These are phyloP conservation scores for Gasterosteus aculeatus DNA, from an alignment of 2,113 vertebrate species.

Conservation along the genomic window DNA sequence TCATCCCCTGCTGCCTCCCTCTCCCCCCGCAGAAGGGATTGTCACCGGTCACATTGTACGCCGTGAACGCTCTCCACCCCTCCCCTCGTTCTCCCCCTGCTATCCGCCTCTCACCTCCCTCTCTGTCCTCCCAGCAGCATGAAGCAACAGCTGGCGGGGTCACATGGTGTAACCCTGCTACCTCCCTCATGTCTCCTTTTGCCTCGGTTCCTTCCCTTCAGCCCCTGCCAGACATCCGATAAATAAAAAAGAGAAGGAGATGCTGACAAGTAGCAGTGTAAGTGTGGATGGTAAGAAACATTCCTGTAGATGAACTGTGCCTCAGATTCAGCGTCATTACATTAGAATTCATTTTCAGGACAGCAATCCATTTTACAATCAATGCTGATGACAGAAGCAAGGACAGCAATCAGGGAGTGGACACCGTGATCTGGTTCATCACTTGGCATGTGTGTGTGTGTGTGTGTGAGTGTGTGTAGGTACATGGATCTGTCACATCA, in stretches of 20 bases:
- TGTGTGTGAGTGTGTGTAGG: constrained; percentile 40
- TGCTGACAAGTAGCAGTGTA: background rate
- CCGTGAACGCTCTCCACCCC: constrained; percentile 44
- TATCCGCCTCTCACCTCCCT: constrained; percentile 48
- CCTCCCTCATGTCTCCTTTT: constrained; percentile 48
- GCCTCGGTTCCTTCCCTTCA: constrained; percentile 28
- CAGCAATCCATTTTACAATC: constrained; percentile 31
- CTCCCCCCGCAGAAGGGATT: constrained; percentile 66
- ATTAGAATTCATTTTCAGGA: constrained; percentile 19
- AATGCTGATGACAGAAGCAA: constrained; percentile 36
- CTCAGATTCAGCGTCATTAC: constrained; percentile 1
- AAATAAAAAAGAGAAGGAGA: background rate
- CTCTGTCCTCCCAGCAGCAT: constrained; percentile 58
- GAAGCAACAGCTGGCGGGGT: constrained; percentile 78
- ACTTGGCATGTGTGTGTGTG: constrained; percentile 5
- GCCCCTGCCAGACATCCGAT: constrained; percentile 21
- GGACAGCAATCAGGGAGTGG: constrained; percentile 39
- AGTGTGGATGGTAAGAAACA: background rate
- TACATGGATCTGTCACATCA: constrained; percentile 75
- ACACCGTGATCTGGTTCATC: constrained; percentile 38
- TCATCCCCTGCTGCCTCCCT: constrained; percentile 46
- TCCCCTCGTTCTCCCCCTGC: constrained; percentile 25
- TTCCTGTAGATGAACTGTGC: background rate
- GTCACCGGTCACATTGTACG: constrained; percentile 73
- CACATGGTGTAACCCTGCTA: constrained; percentile 67